Conservation (phyloP, 1,140 invertebrate genomes). For the Periplaneta americana region DNA sequence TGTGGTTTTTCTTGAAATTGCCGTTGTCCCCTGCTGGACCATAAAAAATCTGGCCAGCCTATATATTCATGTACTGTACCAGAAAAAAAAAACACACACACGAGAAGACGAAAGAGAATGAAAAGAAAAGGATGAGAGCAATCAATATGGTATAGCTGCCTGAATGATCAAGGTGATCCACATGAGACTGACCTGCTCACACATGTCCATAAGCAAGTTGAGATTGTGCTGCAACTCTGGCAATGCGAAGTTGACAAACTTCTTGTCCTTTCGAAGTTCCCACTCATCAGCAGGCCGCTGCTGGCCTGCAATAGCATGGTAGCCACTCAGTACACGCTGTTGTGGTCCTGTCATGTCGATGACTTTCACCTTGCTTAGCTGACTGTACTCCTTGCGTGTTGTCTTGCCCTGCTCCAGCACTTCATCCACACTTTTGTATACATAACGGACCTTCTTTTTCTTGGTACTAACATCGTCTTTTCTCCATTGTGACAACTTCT, state of each 20-base stretch:
- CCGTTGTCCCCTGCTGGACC: too few species aligned
- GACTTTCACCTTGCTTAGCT: slow-evolving; percentile 86
- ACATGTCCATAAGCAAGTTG: slow-evolving; percentile 83
- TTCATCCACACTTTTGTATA: slow-evolving; percentile 89
- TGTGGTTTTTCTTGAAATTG: too few species aligned
- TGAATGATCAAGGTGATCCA: too few species aligned
- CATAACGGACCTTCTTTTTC: slow-evolving; percentile 68
- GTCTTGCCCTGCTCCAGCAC: slow-evolving; percentile 81
- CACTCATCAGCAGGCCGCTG: slow-evolving; percentile 49
- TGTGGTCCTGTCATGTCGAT: slow-evolving; percentile 98
- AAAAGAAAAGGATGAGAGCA: too few species aligned
- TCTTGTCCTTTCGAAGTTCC: slow-evolving; percentile 45
- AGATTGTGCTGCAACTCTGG: slow-evolving; percentile 93
- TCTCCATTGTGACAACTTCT: slow-evolving; percentile 54
- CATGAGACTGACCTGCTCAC: slow-evolving; percentile 91
- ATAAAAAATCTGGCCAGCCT: too few species aligned
- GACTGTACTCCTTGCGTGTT: slow-evolving; percentile 41
- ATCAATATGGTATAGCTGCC: too few species aligned
- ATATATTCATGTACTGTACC: too few species aligned
- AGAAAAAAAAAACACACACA: too few species aligned
- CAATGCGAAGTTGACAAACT: slow-evolving; percentile 60
- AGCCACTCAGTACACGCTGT: slow-evolving; percentile 87
- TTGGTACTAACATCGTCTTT: slow-evolving; percentile 39
- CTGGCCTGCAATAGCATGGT: slow-evolving; percentile 76
- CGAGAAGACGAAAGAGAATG: too few species aligned